These are phyloP conservation scores for Akabosia matsudoensis DNA, from an alignment of 1,140 invertebrate species.

Conservation along the genomic window DNA sequence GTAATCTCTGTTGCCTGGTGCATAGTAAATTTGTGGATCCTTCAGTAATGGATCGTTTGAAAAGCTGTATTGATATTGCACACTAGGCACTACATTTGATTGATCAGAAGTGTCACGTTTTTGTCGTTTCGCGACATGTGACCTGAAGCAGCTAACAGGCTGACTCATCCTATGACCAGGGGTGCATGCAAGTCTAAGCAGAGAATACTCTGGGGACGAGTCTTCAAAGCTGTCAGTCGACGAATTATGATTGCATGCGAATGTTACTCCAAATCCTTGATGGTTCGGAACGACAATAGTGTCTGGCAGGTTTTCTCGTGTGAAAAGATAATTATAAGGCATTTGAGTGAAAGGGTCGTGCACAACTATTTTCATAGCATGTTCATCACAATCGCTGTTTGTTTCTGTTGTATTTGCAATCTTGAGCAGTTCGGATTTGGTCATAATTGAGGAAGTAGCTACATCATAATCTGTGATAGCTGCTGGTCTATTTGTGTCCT, in stretches of 20 bases:
- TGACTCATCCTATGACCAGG: slow-evolving; percentile 27
- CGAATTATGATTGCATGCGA: slow-evolving; percentile 27
- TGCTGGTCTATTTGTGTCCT: slow-evolving; percentile 26
- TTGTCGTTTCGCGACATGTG: slow-evolving; percentile 9
- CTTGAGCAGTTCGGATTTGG: slow-evolving; percentile 23
- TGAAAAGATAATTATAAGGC: slow-evolving; percentile 31
- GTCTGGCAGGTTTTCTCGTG: slow-evolving; percentile 31
- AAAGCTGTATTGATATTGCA: slow-evolving; percentile 23
- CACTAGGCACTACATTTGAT: background rate
- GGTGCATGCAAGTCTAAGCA: slow-evolving; percentile 40
- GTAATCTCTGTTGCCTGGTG: background rate
- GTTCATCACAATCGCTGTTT: slow-evolving; percentile 29
- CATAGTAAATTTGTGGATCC: slow-evolving; percentile 9
- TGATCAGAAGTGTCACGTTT: background rate
- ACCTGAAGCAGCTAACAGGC: slow-evolving; percentile 36
- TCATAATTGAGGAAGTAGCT: slow-evolving; percentile 42
- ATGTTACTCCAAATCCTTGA: slow-evolving; percentile 44
- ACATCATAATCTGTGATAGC: slow-evolving; percentile 37
- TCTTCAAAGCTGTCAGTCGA: slow-evolving; percentile 8
- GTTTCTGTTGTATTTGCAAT: slow-evolving; percentile 22
- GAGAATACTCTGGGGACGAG: background rate
- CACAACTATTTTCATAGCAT: slow-evolving; percentile 30
- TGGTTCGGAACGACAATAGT: slow-evolving; percentile 44
- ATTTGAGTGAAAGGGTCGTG: slow-evolving; percentile 45
- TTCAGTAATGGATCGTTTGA: background rate